phyloP scores from a whole-genome alignment of 2,113 vertebrate species.

The Pavo muticus region DNA sequence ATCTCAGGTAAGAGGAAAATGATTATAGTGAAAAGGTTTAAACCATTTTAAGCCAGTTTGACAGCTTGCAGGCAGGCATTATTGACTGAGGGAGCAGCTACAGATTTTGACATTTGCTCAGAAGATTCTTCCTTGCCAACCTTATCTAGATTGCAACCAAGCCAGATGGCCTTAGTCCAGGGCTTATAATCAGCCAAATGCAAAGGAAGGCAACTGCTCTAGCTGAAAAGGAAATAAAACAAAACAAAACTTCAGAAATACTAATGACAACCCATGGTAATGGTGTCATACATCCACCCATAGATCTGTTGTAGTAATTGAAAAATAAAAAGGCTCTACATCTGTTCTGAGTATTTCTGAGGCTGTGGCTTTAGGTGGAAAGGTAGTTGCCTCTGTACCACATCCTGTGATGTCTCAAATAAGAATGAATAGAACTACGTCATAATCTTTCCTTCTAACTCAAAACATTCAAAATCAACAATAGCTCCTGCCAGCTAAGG shows the following conservation, averaged over 20 bases:
- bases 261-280: background rate
- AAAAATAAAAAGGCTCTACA: background rate
- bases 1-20: background rate
- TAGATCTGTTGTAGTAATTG: background rate
- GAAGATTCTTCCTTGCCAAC: background rate
- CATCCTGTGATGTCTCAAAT: background rate
- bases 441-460: background rate
- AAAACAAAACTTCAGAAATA: background rate
- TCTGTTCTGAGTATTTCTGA: background rate
- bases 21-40: background rate
- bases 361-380: background rate
- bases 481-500: background rate
- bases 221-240: background rate
- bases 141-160: background rate
- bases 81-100: background rate
- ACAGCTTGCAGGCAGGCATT: background rate
- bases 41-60: background rate
- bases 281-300: background rate
- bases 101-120: background rate
- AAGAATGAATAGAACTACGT: background rate
- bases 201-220: background rate
- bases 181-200: background rate
- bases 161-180: background rate
- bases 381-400: background rate
- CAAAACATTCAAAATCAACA: background rate